Evolutionary conservation across 2,888 invertebrate species (phyloP), one percentile per base, ranked within the genome.

Genomic region (Yponomeuta cagnagella): DNA sequence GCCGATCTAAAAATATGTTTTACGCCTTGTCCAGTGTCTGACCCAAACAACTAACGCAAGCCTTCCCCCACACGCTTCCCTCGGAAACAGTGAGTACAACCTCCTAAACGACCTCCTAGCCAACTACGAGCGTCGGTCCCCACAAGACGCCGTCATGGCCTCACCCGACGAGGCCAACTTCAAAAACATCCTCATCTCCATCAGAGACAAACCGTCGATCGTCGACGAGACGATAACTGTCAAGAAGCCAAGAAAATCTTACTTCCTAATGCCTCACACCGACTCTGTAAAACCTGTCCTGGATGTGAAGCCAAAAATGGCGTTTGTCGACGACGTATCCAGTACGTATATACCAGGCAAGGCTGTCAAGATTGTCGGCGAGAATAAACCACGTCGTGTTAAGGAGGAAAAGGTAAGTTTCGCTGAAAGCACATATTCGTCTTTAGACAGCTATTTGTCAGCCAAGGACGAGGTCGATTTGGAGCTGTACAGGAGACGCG

Each of bases 341-440:
- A 72, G 84, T 0, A 84, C 80, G 0, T 91, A 92, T 73, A 91
- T 94, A 58, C 96, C 96, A 0, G 96, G 96, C 1, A 95, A 95
- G 83, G 95, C 96, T 0, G 95, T 96, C 15, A 95, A 96, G 87
- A 94, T 96, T 48, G 91, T 95, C 77, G 94, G 94, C 69, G 93
- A 93, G 71, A 85, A 78, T 0, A 92, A 87, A 1, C 86, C 89
- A 37, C 93, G 93, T 75, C 78, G 80, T 30, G 80, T 86, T 4
- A 80, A 84, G 66, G 80, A 86, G 43, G 84, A 86, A 0, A 87
- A 88, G 89, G 92, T 93, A 84, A 89, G 88, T 77, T 72, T 76
- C 31, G 76, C 74, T 6, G 90, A 92, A 68, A 80, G 84, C 33
- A 85, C 87, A 0, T 86, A 84, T 71, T 79, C 79, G 48, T 92